These are phyloP conservation scores for Scyliorhinus canicula DNA, from an alignment of 2,797 vertebrate species.

Conservation along the genomic window DNA sequence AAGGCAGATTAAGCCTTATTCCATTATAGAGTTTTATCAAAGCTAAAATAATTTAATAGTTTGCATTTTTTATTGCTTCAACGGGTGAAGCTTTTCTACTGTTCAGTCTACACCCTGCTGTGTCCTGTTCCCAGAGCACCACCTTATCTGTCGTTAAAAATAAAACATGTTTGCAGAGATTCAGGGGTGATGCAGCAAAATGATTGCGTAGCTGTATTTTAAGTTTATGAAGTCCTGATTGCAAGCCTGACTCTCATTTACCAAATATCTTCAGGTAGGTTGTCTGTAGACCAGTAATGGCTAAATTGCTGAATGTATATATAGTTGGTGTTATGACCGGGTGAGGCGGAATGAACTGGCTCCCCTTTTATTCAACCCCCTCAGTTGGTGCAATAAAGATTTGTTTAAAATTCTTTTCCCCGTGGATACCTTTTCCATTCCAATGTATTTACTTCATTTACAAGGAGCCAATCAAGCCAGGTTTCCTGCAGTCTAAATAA, in stretches of 20 bases:
- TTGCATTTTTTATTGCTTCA: background rate
- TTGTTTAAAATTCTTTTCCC: too few relatives aligned
- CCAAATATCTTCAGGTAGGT: background rate
- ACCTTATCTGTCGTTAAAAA: background rate
- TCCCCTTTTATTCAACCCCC: too few relatives aligned
- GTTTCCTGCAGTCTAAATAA: too few relatives aligned
- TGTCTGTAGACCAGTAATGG: background rate
- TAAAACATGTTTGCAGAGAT: background rate
- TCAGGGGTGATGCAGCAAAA: background rate
- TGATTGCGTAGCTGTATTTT: background rate
- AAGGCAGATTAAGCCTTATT: slow-evolving; percentile 50
- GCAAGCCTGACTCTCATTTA: background rate
- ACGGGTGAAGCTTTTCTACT: background rate
- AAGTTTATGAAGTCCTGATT: background rate
- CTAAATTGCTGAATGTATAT: background rate
- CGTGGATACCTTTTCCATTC: too few relatives aligned
- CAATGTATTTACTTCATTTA: too few relatives aligned
- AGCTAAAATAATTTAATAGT: slow-evolving; percentile 5
- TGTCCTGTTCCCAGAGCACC: background rate
- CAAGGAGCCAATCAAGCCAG: too few relatives aligned
- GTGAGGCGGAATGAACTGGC: too few relatives aligned
- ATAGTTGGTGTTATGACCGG: background rate
- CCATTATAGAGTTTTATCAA: background rate
- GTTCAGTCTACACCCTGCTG: background rate
- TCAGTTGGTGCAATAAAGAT: too few relatives aligned